Evolutionary conservation across 2,888 invertebrate genomes (phyloP).

Genomic region (Sesia bembeciformis): DNA sequence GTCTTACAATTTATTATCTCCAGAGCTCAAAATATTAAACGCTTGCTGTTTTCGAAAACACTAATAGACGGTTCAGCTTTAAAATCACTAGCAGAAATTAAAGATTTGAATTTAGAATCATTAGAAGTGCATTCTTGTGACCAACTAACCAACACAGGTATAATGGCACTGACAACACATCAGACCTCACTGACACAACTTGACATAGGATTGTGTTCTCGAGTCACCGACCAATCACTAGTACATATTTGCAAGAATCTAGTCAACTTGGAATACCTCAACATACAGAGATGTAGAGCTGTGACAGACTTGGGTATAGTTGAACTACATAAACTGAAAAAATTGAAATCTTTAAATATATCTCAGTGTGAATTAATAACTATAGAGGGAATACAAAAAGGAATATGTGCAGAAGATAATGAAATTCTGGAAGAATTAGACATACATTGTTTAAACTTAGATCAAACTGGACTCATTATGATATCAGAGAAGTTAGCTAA

Average conservation of each 20-base stretch:
- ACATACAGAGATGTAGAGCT: conserved; percentile 77
- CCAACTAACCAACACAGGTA: conserved; percentile 76
- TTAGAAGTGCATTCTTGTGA: conserved; percentile 74
- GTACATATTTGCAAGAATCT: conserved; percentile 75
- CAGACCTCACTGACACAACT: conserved; percentile 74
- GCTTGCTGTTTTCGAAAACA: conserved; percentile 79
- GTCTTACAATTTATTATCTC: conserved; percentile 72
- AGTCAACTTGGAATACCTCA: conserved; percentile 72
- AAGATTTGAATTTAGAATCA: conserved; percentile 64
- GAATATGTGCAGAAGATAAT: conserved; percentile 71
- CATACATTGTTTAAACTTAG: conserved; percentile 75
- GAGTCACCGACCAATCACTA: conserved; percentile 78
- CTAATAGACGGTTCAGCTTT: conserved; percentile 79
- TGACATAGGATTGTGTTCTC: conserved; percentile 77
- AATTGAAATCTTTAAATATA: conserved; percentile 76
- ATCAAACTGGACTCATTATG: conserved; percentile 75
- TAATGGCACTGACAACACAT: conserved; percentile 65
- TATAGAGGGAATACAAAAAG: conserved; percentile 75
- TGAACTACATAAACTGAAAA: conserved; percentile 67
- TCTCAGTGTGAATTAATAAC: conserved; percentile 80
- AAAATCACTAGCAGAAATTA: conserved; percentile 64
- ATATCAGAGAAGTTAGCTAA: conserved; percentile 75
- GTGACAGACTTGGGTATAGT: conserved; percentile 77
- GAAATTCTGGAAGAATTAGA: conserved; percentile 65
- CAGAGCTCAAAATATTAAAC: conserved; percentile 70